Base-by-base conservation (phyloP, 2,797 vertebrate genomes). In the Sciaenops ocellatus region DNA sequence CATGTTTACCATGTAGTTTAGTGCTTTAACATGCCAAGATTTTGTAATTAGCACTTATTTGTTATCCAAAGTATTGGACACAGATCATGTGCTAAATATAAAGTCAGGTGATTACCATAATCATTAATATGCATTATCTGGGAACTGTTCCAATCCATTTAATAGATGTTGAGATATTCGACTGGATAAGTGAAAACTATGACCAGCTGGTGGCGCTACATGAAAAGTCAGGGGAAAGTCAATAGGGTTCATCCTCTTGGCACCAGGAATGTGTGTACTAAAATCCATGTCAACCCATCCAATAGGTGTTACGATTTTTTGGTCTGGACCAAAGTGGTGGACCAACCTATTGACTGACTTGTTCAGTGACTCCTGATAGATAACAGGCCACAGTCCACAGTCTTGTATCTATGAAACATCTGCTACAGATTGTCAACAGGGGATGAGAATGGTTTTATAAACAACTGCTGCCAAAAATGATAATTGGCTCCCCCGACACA, bases 381-480 rank as follows among this genome's bases (percentile, higher is more conserved):
- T 65, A 76, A 78, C 38, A 62, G 46, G 55, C 59, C 47, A 64
- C 44, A 24, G 41, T n/a, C 22, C 2, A 75, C 17, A 76, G 22
- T 56, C 46, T 22, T 47, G 6, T 42, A 66, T 61, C 65, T 46
- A 54, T 62, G 22, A 51, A 82, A 84, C 85, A 91, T 76, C 84
- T 90, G 73, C 51, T 74, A 28, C 52, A 83, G 69, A 86, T 85
- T 85, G 78, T 87, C 63, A 87, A 63, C 4, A 2, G n/a, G 22
- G 57, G 76, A 88, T 69, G 69, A 82, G 57, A 86, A 75, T 79
- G 54, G 26, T 65, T 77, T 86, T 79, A 51, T 55, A 70, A 85
- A 72, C 67, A 78, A 67, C 62, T 79, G 74, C 57, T 78, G 74
- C 84, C 77, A 84, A 85, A 89, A 85, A 84, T 76, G 52, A 83